phyloP scores from a whole-genome alignment of 1,140 invertebrate species.

The Notospermus geniculatus region DNA sequence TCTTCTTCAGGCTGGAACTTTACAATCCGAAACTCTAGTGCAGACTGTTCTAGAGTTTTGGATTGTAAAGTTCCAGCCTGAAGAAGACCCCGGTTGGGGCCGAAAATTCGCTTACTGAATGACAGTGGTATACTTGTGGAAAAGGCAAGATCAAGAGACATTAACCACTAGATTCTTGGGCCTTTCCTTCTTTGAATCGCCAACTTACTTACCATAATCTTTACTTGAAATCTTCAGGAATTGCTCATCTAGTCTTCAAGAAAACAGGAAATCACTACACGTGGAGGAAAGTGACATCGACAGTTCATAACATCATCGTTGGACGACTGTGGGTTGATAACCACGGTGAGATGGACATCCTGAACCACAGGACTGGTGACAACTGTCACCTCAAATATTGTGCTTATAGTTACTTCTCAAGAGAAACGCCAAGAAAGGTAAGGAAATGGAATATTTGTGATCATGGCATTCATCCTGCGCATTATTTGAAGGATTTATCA shows the following conservation, averaged over 20 bases:
- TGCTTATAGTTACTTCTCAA: constrained; percentile 96
- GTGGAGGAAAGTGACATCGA: constrained; percentile 97
- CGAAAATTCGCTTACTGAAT: no score
- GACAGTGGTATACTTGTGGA: no score
- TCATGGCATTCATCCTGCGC: no score
- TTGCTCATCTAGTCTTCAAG: constrained; percentile 52
- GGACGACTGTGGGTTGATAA: constrained; percentile 99
- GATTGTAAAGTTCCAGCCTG: no score
- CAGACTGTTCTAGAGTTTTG: no score
- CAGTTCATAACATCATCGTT: constrained; percentile 99
- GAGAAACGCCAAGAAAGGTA: constrained; percentile 89
- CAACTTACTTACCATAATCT: not conserved
- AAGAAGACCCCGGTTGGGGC: no score
- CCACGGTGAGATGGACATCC: constrained; percentile 97
- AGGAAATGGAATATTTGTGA: constrained; percentile 36
- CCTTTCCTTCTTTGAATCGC: not conserved
- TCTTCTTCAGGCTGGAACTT: no score
- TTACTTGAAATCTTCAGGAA: constrained; percentile 36
- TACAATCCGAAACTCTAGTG: no score
- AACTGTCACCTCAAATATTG: constrained; percentile 90
- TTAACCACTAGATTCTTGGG: no score
- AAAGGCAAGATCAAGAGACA: no score
- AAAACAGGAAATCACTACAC: constrained; percentile 82
- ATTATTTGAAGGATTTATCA: no score
- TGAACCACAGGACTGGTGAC: constrained; percentile 78